Evolutionary conservation across 30 jellyfish, hydroid and myxozoan species (phyloP).

Genomic region (Aurelia aurita): DNA sequence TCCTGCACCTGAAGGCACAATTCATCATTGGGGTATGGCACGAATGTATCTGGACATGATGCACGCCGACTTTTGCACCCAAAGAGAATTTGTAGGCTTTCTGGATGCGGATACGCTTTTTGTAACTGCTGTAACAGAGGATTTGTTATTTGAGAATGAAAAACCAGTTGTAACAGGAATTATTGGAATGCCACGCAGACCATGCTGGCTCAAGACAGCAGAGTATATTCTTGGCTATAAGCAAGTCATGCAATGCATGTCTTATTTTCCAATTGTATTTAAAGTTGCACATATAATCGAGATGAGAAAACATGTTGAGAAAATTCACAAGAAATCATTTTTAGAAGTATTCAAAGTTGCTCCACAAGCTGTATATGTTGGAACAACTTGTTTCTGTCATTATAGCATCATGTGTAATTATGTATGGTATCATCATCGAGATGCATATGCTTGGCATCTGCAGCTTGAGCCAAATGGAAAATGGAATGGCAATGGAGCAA

Average conservation of each 20-base stretch:
- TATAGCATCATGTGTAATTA: slow-evolving; percentile 51
- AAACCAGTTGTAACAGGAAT: slow-evolving; percentile 59
- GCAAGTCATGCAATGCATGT: slow-evolving; percentile 73
- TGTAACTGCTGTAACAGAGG: slow-evolving; percentile 55
- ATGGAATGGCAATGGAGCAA: slow-evolving; percentile 43
- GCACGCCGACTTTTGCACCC: slow-evolving; percentile 41
- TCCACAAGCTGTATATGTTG: slow-evolving; percentile 15
- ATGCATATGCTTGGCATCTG: slow-evolving; percentile 56
- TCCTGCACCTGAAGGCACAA: slow-evolving; percentile 10
- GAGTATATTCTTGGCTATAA: slow-evolving; percentile 54
- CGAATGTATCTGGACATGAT: slow-evolving; percentile 61
- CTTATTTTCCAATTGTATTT: slow-evolving; percentile 66
- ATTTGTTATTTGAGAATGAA: slow-evolving; percentile 40
- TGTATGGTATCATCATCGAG: slow-evolving; percentile 65
- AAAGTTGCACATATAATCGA: slow-evolving; percentile 35
- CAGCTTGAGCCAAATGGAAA: slow-evolving; percentile 40
- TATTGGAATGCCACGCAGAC: slow-evolving; percentile 45
- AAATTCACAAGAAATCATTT: slow-evolving; percentile 45
- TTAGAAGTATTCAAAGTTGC: slow-evolving; percentile 44
- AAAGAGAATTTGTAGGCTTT: slow-evolving; percentile 37
- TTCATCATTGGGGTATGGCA: slow-evolving; percentile 54
- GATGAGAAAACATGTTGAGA: slow-evolving; percentile 55
- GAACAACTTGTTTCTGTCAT: slow-evolving; percentile 40
- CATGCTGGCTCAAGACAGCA: slow-evolving; percentile 54
- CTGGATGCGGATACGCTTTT: slow-evolving; percentile 57